Evolutionary conservation across 2,888 invertebrate genomes (phyloP), one percentile per base, ranked within the genome.

Genomic region (Blera fallax): DNA sequence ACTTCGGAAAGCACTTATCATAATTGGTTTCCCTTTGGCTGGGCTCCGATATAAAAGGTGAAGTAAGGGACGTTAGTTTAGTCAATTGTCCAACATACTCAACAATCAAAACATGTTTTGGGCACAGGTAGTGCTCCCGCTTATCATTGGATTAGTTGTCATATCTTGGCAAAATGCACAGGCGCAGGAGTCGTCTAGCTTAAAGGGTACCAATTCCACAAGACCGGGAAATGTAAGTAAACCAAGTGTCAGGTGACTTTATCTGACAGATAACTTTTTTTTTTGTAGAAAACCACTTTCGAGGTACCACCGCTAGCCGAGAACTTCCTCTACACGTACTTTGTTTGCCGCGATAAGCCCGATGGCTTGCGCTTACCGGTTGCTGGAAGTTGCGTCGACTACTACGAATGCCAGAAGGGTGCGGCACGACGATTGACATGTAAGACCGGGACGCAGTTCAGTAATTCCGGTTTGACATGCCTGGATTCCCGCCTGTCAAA

Each of bases 291-390:
- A 60, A 58, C 56, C 37, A 18, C 32, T n/a, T 3, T n/a, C 0
- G 40, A 34, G 10, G 48, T 32, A 1, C 29, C 48, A 7, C n/a
- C 48, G 0, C 37, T 40, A 29, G 64, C 24, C 29, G 67, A 76
- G 2, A 70, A 40, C 27, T 40, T 6, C 14, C 76, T 77, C 2
- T 85, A 85, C 32, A 67, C n/a, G 27, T 32, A 54, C 27, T 81
- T 60, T 40, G 85, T 62, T 11, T 85, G 85, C 3, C 76, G 76
- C 2, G 67, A 60, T 1, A 85, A 85, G 27, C 24, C 16, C 7
- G 67, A 85, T 29, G 80, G 85, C 2, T 3, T 85, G 0, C 85
- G 77, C 10, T 8, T 85, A 18, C 85, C 85, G n/a, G 14, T 85
- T n/a, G 70, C 76, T 11, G 80, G 48, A 24, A 85, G 80, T 34